Conservation (phyloP, 2,797 vertebrate species). For the Lophius americanus region DNA sequence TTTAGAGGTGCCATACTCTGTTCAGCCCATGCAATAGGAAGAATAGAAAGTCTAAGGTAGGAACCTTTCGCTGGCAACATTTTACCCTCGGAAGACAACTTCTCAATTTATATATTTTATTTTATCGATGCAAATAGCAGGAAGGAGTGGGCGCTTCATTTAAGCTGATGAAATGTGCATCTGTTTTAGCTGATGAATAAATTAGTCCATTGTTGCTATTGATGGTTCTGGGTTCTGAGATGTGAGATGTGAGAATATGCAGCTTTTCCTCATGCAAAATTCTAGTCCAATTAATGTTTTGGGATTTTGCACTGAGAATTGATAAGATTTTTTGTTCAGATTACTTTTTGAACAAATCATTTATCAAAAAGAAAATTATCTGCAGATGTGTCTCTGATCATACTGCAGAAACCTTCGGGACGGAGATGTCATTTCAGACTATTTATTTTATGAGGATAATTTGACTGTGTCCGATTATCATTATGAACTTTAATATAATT, state of each 20-base stretch:
- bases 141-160: constrained; percentile 11
- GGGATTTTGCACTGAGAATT: not conserved
- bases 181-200: not conserved
- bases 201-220: not conserved
- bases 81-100: not conserved
- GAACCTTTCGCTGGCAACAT: constrained; percentile 2
- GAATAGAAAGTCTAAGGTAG: constrained; percentile 25
- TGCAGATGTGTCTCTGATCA: too few relatives aligned
- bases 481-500: constrained; percentile 3
- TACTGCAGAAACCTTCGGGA: not conserved
- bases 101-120: constrained; percentile 2
- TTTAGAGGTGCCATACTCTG: constrained; percentile 29
- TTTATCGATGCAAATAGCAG: constrained; percentile 1
- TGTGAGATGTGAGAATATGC: not conserved
- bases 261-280: not conserved
- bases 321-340: not conserved
- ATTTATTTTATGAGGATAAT: constrained; percentile 51
- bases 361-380: not conserved
- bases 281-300: not conserved
- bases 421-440: constrained; percentile 34
- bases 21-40: constrained; percentile 37
- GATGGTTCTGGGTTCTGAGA: not conserved
- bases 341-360: not conserved
- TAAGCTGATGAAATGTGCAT: constrained; percentile 24
- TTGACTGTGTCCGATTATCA: constrained; percentile 67